phyloP scores from a whole-genome alignment of 2,888 invertebrate genomes.

The Andrena hattorfiana region DNA sequence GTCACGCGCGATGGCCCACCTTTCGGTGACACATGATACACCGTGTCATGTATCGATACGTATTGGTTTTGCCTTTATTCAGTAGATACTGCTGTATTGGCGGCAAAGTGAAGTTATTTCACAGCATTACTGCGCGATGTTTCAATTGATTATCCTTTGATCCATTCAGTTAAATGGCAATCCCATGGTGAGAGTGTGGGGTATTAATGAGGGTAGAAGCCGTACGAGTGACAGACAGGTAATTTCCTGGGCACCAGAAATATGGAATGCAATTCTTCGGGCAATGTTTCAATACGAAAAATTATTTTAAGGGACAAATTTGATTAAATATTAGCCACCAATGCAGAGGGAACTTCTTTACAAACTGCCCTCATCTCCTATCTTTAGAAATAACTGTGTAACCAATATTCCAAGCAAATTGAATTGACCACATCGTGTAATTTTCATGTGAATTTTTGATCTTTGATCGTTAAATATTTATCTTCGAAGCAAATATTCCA shows the following conservation, averaged over 20 bases:
- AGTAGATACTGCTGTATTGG: not conserved
- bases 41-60: conserved; percentile 26
- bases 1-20: conserved; percentile 23
- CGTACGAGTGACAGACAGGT: not conserved
- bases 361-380: too few relatives aligned
- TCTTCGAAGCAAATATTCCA: too few relatives aligned
- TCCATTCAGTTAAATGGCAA: conserved; percentile 3
- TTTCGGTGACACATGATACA: conserved; percentile 34
- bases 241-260: not conserved
- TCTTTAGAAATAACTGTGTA: too few relatives aligned
- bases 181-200: not conserved
- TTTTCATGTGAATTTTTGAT: too few relatives aligned
- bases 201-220: not conserved
- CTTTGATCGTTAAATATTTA: too few relatives aligned
- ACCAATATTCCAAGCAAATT: too few relatives aligned
- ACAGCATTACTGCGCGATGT: not conserved
- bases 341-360: too few relatives aligned
- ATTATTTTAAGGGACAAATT: too few relatives aligned
- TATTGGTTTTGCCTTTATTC: conserved; percentile 34
- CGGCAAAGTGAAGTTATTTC: conserved; percentile 7
- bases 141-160: not conserved
- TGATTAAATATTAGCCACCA: too few relatives aligned
- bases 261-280: too few relatives aligned
- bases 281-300: too few relatives aligned
- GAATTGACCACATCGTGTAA: too few relatives aligned